Evolutionary conservation across 2,797 vertebrate genomes (phyloP).

Genomic region (Aplochiton taeniatus): DNA sequence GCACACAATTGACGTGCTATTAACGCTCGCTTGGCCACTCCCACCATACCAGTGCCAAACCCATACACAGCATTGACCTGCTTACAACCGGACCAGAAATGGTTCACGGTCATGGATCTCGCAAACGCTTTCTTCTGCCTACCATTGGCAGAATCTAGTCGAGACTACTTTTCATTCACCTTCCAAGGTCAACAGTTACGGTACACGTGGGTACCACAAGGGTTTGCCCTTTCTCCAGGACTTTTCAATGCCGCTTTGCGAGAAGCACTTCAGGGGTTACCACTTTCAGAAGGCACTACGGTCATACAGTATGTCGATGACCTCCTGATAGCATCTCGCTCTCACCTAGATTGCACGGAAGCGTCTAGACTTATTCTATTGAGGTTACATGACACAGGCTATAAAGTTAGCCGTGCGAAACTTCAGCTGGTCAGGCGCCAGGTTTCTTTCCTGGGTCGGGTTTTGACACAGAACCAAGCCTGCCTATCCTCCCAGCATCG

Average conservation of each 20-base stretch:
- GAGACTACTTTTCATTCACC: neutral
- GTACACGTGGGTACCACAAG: too few species aligned
- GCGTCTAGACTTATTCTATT: too few species aligned
- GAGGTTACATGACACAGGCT: too few species aligned
- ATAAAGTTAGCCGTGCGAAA: too few species aligned
- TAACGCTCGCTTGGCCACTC: neutral
- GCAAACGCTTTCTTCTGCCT: slow-evolving; percentile 17
- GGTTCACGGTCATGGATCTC: slow-evolving; percentile 12
- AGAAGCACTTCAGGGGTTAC: neutral
- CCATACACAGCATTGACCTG: neutral
- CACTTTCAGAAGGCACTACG: neutral
- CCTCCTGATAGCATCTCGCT: neutral
- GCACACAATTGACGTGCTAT: too few species aligned
- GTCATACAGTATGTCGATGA: slow-evolving; percentile 19
- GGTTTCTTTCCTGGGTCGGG: too few species aligned
- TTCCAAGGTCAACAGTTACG: too few species aligned
- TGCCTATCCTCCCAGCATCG: too few species aligned
- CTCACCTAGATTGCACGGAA: too few species aligned
- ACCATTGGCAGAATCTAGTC: neutral
- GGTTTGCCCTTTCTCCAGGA: slow-evolving; percentile 1
- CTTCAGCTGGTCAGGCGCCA: too few species aligned
- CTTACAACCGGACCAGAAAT: neutral
- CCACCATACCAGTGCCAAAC: neutral
- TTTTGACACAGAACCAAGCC: too few species aligned
- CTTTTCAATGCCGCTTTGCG: slow-evolving; percentile 12